Evolutionary conservation across 64 coral and sea anemone genomes (phyloP).

Genomic region (Platygyra sinensis): DNA sequence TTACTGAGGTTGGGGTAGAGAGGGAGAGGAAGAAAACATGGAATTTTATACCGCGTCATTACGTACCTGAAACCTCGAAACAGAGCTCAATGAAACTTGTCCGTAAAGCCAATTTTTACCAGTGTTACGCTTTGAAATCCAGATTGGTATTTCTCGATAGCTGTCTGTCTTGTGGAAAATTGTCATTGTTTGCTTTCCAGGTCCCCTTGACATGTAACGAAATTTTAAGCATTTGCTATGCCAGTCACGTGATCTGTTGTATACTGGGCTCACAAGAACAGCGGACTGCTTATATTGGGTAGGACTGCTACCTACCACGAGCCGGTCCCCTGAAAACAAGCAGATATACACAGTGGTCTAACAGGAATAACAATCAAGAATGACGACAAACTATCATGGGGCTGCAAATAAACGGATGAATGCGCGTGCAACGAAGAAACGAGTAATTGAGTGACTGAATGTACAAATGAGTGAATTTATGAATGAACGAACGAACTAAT

Average conservation of each 20-base stretch:
- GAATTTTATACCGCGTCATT: not conserved
- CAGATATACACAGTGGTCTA: no score
- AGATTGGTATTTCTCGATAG: not conserved
- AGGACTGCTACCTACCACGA: not conserved
- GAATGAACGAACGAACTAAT: no score
- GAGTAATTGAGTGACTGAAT: no score
- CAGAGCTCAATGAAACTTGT: not conserved
- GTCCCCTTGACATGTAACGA: slow-evolving; percentile 11
- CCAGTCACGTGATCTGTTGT: slow-evolving; percentile 30
- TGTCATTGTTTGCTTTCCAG: not conserved
- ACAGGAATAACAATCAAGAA: no score
- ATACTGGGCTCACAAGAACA: not conserved
- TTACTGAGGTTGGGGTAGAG: not conserved
- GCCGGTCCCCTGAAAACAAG: not conserved
- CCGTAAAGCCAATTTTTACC: not conserved
- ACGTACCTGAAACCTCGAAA: slow-evolving; percentile 8
- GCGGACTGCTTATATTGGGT: not conserved
- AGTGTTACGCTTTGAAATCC: not conserved
- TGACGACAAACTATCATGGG: no score
- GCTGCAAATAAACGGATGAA: no score
- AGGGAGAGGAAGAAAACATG: not conserved
- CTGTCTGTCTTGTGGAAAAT: not conserved
- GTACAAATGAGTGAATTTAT: no score
- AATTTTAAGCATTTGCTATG: not conserved
- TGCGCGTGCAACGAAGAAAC: no score